Evolutionary conservation across 2,113 vertebrate genomes (phyloP), one percentile per base, ranked within the genome.

Genomic region (Pelecanoides urinatrix): DNA sequence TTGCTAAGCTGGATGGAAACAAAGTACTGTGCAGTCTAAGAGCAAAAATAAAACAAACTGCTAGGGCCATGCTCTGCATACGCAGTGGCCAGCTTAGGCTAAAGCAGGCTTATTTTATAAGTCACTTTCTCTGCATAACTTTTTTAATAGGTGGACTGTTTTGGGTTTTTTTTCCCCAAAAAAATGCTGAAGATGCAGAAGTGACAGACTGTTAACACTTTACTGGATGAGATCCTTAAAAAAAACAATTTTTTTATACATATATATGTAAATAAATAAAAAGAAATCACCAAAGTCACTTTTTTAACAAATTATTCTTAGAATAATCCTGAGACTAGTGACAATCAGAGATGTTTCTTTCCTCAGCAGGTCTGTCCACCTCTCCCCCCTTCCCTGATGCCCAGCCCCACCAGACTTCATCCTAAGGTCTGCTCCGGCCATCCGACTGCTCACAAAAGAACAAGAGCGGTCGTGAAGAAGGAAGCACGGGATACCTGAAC

Each of bases 401-500:
- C 26, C 50, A 44, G 1, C 40, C 34, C 45, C n/a, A 45, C 32
- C n/a, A 78, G 29, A 44, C 25, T 34, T 58, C 53, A 91, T 13
- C 70, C 59, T 10, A 17, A 67, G 34, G 21, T 67, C 52, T 1
- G 0, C 19, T 81, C 47, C 74, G 56, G 34, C 36, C 70, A 67
- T 40, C 17, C 13, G 36, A 11, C 32, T 16, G 19, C 55, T 26
- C 55, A 30, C 1, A 0, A 21, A 38, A 75, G 53, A 52, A 11
- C 2, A 1, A 26, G 23, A 42, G 30, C 7, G 0, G 19, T 9
- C 7, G 47, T 1, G 1, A 80, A 86, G 22, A 0, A 11, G 22
- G 22, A 92, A 73, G 44, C 38, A 66, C 2, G 0, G 16, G 23
- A 50, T 34, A 52, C 20, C 29, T 56, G 34, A 82, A 44, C 13